Evolutionary conservation across 2,113 vertebrate genomes (phyloP), one percentile per base, ranked within the genome.

Genomic region (Phylloscopus whistleri): DNA sequence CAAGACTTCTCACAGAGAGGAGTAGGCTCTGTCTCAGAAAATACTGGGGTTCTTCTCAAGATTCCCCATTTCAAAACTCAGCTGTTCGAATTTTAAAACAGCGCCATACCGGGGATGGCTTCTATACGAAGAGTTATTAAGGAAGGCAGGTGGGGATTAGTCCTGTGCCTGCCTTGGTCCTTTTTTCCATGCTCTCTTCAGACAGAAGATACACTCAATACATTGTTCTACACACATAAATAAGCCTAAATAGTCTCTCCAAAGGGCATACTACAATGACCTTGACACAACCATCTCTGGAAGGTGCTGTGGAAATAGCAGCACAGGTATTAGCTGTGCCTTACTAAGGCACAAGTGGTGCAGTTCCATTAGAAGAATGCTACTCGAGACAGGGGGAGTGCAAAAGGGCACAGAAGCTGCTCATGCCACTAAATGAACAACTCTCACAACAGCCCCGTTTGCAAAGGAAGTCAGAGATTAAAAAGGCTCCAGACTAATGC

Each of bases 381-480:
- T 49, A 21, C 41, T 80, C 0, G 0, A 58, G n/a, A 37, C 6
- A 22, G 31, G 24, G 7, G 13, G 17, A 83, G 11, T 18, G 16
- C 28, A 87, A 58, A 46, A 84, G 9, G 2, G 4, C 48, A 48
- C 33, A 85, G 33, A 74, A 93, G 58, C 41, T 69, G 59, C 55
- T 94, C 37, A 7, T 7, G 21, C 19, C 53, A 33, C 53, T 79
- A 77, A 68, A 69, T 2, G 52, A 66, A 58, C 39, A 72, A 41
- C 44, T 83, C 4, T 5, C 20, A 69, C 31, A 41, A 53, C 3
- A 75, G 67, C 16, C 43, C 7, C 1, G 1, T 63, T 72, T 82
- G 56, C 75, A 85, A 83, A 95, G 35, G 31, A 26, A 87, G 33
- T 46, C 53, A 73, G 53, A 76, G 74, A 77, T 70, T 52, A 75